Evolutionary conservation across 37 sponge, comb jelly and placozoan genomes (phyloP).

Genomic region (Amphimedon queenslandica): DNA sequence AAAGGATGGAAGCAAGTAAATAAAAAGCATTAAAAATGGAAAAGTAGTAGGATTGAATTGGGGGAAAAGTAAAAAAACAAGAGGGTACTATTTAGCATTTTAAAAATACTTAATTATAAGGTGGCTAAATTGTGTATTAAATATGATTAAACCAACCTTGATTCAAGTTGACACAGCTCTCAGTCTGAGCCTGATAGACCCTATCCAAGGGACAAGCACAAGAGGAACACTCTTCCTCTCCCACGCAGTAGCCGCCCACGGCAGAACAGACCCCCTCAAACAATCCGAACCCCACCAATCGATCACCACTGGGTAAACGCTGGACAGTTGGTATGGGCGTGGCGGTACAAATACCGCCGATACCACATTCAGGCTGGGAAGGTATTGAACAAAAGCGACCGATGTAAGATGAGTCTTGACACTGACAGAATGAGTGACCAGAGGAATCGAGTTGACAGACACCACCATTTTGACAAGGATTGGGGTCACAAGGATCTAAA

Average conservation of each 20-base stretch:
- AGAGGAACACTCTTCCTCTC: not conserved
- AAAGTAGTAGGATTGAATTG: too few relatives aligned
- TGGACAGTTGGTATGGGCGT: not conserved
- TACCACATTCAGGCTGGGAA: not conserved
- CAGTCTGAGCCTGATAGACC: too few relatives aligned
- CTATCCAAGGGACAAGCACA: not conserved
- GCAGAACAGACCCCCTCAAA: not conserved
- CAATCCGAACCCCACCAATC: not conserved
- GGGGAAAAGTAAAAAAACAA: too few relatives aligned
- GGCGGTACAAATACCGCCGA: slow-evolving; percentile 3
- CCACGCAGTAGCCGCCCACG: not conserved
- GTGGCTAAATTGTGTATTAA: too few relatives aligned
- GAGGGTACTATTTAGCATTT: too few relatives aligned
- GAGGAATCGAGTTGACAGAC: not conserved
- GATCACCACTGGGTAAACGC: not conserved
- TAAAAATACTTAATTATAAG: too few relatives aligned
- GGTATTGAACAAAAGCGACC: slow-evolving; percentile 8
- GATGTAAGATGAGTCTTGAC: slow-evolving; percentile 16
- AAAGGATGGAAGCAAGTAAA: too few relatives aligned
- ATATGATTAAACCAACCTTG: too few relatives aligned
- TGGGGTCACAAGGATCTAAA: slow-evolving; percentile 6
- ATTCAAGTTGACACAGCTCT: too few relatives aligned
- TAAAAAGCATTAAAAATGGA: too few relatives aligned
- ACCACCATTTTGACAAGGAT: slow-evolving; percentile 38
- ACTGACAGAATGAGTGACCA: not conserved